These are phyloP conservation scores for Hafferia zeledoni DNA, from an alignment of 2,797 vertebrate genomes.

Conservation along the genomic window DNA sequence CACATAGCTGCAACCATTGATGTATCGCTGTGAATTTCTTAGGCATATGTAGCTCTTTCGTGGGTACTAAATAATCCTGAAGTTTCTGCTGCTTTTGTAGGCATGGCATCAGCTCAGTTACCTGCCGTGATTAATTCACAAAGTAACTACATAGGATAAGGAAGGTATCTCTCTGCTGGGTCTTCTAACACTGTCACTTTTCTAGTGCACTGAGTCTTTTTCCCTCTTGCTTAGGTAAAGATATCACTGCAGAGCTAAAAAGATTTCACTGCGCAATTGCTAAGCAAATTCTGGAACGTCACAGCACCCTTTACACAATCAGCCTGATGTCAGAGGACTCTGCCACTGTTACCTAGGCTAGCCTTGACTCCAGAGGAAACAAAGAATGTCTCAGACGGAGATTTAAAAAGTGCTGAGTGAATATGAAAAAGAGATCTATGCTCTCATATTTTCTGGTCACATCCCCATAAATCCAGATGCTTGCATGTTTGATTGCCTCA, in stretches of 20 bases:
- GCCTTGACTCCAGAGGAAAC: not conserved
- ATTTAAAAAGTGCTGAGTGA: conserved; percentile 13
- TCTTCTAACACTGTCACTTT: not conserved
- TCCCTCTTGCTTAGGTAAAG: not conserved
- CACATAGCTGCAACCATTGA: not conserved
- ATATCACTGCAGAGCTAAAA: not conserved
- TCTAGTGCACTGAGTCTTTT: not conserved
- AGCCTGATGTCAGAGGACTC: not conserved
- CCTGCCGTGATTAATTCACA: not conserved
- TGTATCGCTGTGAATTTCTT: not conserved
- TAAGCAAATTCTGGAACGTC: not conserved
- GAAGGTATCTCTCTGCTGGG: not conserved
- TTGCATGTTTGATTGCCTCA: not conserved
- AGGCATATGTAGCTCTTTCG: not conserved
- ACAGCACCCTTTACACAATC: not conserved
- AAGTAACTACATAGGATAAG: not conserved
- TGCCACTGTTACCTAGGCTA: not conserved
- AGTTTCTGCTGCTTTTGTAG: not conserved
- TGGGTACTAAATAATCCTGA: not conserved
- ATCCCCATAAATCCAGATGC: not conserved
- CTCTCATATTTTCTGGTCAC: not conserved
- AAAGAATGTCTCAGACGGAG: not conserved
- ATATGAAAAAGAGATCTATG: not conserved
- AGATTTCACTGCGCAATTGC: not conserved
- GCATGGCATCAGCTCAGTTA: not conserved